phyloP scores from a whole-genome alignment of 1,140 invertebrate genomes.

The Proales similis region DNA sequence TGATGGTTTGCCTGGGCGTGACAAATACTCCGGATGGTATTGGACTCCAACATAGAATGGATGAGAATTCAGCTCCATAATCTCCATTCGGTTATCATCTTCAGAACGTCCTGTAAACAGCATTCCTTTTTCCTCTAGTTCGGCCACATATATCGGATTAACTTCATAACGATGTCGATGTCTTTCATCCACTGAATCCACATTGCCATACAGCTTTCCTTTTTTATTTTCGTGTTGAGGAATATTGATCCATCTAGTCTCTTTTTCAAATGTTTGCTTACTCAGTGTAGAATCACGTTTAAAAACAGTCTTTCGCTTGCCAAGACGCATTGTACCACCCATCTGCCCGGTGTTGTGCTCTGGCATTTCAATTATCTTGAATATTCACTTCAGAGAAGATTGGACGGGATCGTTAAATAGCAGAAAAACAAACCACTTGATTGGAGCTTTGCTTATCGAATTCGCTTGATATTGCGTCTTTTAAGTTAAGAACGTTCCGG shows the following conservation, averaged over 20 bases:
- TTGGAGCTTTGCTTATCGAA: conserved; percentile 65
- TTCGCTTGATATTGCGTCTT: conserved; percentile 79
- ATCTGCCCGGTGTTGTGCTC: conserved; percentile 85
- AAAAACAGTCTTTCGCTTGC: conserved; percentile 79
- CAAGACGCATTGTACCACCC: conserved; percentile 96
- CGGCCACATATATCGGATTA: conserved; percentile 73
- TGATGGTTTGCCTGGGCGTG: conserved; percentile 81
- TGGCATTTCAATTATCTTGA: conserved; percentile 87
- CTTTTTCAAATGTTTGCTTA: background rate
- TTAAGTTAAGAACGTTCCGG: conserved; percentile 66
- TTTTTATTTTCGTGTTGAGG: background rate
- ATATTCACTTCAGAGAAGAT: conserved; percentile 4
- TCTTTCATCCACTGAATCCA: conserved; percentile 78
- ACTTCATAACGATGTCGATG: conserved; percentile 84
- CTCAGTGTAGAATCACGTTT: conserved; percentile 21
- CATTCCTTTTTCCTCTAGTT: conserved; percentile 72
- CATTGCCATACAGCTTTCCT: conserved; percentile 76
- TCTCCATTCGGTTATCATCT: conserved; percentile 74
- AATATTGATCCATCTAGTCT: background rate
- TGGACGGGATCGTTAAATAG: background rate
- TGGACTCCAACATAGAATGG: conserved; percentile 90
- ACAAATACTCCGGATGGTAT: conserved; percentile 95
- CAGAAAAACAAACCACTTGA: conserved; percentile 59
- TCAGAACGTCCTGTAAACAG: conserved; percentile 75
- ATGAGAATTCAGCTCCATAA: conserved; percentile 61